Evolutionary conservation across 1,140 invertebrate genomes (phyloP).

Genomic region (Lasioglossum baleicum): DNA sequence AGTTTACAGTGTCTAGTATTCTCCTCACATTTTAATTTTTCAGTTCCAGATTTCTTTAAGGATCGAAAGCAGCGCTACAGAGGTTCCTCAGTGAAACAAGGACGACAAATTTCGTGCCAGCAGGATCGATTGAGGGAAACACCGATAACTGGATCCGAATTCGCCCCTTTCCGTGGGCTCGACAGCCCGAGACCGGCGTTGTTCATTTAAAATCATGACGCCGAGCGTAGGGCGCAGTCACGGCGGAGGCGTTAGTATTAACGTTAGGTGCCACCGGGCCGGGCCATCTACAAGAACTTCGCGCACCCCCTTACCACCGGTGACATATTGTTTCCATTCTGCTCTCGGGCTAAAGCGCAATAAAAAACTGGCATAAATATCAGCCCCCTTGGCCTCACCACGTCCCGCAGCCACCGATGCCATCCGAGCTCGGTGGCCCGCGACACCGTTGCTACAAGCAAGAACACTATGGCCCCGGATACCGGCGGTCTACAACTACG

Average conservation of each 20-base stretch:
- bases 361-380: conserved; percentile 79
- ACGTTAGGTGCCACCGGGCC: conserved; percentile 68
- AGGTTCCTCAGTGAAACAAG: too few relatives aligned
- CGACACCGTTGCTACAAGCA: conserved; percentile 43
- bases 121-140: neutral
- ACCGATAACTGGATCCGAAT: neutral
- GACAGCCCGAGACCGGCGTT: conserved; percentile 60
- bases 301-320: conserved; percentile 59
- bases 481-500: conserved; percentile 43
- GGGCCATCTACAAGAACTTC: conserved; percentile 70
- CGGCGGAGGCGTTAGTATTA: conserved; percentile 67
- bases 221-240: conserved; percentile 50
- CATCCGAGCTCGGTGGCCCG: conserved; percentile 35
- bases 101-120: neutral
- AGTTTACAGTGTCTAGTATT: too few relatives aligned
- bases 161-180: conserved; percentile 28
- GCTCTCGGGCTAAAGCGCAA: conserved; percentile 71
- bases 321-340: conserved; percentile 80
- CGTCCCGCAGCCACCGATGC: conserved; percentile 25
- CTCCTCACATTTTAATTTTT: too few relatives aligned
- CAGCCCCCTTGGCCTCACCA: conserved; percentile 33
- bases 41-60: too few relatives aligned
- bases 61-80: too few relatives aligned
- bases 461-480: conserved; percentile 64
- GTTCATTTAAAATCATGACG: conserved; percentile 75